phyloP scores from a whole-genome alignment of 2,113 vertebrate genomes.

The Crotalus tigris region DNA sequence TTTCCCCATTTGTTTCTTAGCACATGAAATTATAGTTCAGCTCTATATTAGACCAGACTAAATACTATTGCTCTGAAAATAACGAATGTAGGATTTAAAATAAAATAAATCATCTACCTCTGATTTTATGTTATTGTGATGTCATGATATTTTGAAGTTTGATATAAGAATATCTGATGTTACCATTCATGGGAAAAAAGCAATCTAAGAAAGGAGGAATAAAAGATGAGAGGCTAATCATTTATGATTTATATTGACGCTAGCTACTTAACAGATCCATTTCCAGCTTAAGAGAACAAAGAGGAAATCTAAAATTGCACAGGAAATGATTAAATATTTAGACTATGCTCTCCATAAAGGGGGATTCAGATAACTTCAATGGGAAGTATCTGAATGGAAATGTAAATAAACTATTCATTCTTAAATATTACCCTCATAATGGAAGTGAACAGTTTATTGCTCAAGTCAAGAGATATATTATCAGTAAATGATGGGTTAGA shows the following conservation, averaged over 20 bases:
- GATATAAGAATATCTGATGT: background rate
- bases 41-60: slow-evolving; percentile 37
- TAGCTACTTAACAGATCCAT: slow-evolving; percentile 1
- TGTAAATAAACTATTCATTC: background rate
- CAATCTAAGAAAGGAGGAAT: background rate
- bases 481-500: background rate
- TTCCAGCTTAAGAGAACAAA: slow-evolving; percentile 5
- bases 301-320: slow-evolving; percentile 21
- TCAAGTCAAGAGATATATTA: background rate
- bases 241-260: slow-evolving; percentile 5
- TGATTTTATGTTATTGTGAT: slow-evolving; percentile 15
- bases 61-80: background rate
- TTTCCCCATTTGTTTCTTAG: background rate
- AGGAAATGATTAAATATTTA: slow-evolving; percentile 20
- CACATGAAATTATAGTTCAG: background rate
- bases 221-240: background rate
- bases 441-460: background rate
- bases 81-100: background rate
- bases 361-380: slow-evolving; percentile 3
- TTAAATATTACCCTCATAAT: slow-evolving; percentile 20
- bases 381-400: slow-evolving; percentile 8
- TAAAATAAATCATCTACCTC: background rate
- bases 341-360: background rate
- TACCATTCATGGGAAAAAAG: background rate
- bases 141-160: slow-evolving; percentile 1